Evolutionary conservation across 2,888 invertebrate species (phyloP), one percentile per base, ranked within the genome.

Genomic region (Mactromeris polynyma): DNA sequence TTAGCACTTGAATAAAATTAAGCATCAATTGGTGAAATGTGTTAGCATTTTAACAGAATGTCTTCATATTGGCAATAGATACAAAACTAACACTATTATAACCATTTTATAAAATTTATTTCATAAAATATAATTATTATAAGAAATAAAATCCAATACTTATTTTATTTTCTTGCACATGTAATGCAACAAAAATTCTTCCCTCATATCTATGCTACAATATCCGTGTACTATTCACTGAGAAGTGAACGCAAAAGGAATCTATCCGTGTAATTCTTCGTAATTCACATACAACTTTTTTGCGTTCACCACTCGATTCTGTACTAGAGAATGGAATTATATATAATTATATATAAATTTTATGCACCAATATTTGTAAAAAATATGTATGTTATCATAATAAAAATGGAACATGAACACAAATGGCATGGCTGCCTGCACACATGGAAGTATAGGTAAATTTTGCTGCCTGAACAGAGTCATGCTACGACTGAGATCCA

Each of bases 101-200:
- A 73, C 73, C 73, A 73, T 79, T 79, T 46, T n/a, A 80, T 54
- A 82, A 51, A 64, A 38, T 82, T 82, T 64, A 64, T 69, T 64
- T 69, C 82, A 42, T 82, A 82, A 82, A 82, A 82, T 82, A 64
- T 40, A 64, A 58, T 82, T 40, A 64, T 38, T n/a, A 69, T 69
- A 82, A 69, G 64, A 82, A 69, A 82, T 46, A 82, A 82, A 73
- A 33, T 73, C 58, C 73, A 73, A 73, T 73, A 73, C 73, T 73
- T 73, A 73, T 64, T 36, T 73, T 19, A 33, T 36, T 36, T 73
- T 73, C 73, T 73, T 36, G 73, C 73, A 73, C 36, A 73, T 73
- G 36, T 36, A 73, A 73, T 73, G 73, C 73, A 73, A 73, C 36
- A 73, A 36, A 73, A 73, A 73, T 36, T 11, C 33, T 33, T 73